Evolutionary conservation across 2,888 invertebrate species (phyloP), one percentile per base, ranked within the genome.

Genomic region (Ephialtes manifestator): DNA sequence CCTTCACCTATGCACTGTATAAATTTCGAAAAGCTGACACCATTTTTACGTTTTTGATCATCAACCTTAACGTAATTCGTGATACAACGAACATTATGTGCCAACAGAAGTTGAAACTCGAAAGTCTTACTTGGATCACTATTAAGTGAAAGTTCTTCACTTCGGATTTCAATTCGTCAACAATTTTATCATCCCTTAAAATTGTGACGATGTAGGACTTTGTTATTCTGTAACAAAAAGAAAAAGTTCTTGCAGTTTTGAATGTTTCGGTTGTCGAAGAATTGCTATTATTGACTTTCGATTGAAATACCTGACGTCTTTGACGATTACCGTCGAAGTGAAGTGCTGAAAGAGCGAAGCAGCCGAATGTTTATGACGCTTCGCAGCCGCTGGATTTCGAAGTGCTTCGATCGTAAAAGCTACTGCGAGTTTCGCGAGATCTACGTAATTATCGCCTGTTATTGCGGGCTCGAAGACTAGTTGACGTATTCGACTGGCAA

Each of bases 311-410:
- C 91, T 92, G 24, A 91, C 87, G 78, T 94, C 93, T 88, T 92
- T 93, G 7, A 94, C 90, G 77, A 92, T 91, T 10, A 92, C 79
- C 3, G 93, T 92, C 4, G 91, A 89, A 10, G 92, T 89, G 63
- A 94, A 94, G 76, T 93, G 94, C 55, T 91, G 90, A 86, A 93
- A 94, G 11, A 94, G 89, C 24, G 92, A 92, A 5, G 67, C 65
- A 15, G 91, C 89, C 3, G 93, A 91, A 76, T 94, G 94, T 39
- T 91, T 90, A 39, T 93, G 85, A 43, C 90, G 90, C 76, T 91
- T 90, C 5, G 93, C 91, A 43, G 72, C 89, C 11, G 65, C 79
- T 51, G 93, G 92, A 87, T 92, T 89, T 48, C 88, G 89, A 20
- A 92, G 76, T 28, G 93, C 93, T 81, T 93, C 93, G 3, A 91